Evolutionary conservation across 2,113 vertebrate species (phyloP).

Genomic region (Xiphorhynchus elegans): DNA sequence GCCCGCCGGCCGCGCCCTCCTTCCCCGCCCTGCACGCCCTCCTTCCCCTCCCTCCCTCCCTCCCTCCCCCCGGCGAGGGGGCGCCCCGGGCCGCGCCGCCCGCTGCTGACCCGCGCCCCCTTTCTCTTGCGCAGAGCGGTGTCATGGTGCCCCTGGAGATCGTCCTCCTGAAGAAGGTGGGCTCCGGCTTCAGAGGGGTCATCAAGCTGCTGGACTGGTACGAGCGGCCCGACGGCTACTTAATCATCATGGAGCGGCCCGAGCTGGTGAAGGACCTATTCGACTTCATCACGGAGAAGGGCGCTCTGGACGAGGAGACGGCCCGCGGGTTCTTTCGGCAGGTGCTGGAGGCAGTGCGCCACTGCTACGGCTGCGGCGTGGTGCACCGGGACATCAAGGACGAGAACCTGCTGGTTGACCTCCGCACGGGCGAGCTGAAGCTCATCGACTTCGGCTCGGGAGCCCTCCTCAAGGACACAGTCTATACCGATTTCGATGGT

Average conservation of each 20-base stretch:
- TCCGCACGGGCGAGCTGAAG: slow-evolving; percentile 92
- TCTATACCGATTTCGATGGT: slow-evolving; percentile 99
- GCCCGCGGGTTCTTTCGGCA: slow-evolving; percentile 93
- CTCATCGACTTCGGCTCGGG: slow-evolving; percentile 98
- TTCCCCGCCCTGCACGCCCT: neutral
- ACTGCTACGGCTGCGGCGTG: slow-evolving; percentile 94
- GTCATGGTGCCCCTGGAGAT: slow-evolving; percentile 92
- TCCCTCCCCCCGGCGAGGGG: neutral
- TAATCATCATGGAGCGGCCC: slow-evolving; percentile 93
- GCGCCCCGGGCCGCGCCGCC: neutral
- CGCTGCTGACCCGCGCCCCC: neutral
- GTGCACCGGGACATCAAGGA: slow-evolving; percentile 98
- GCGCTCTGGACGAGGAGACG: slow-evolving; percentile 91
- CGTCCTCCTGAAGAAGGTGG: slow-evolving; percentile 93
- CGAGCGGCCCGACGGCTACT: slow-evolving; percentile 93
- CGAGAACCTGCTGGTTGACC: slow-evolving; percentile 95
- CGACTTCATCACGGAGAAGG: slow-evolving; percentile 97
- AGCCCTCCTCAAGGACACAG: slow-evolving; percentile 95
- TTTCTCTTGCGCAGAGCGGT: slow-evolving; percentile 77
- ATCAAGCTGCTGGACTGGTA: slow-evolving; percentile 96
- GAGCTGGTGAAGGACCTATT: slow-evolving; percentile 95
- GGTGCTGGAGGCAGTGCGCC: slow-evolving; percentile 93
- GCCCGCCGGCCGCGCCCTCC: slow-evolving; percentile 7
- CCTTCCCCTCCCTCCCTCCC: neutral
- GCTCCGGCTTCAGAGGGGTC: slow-evolving; percentile 89